Percentiles rank a stretch among this genome's conserved stretches.
Evolutionary conservation across 2,797 vertebrate genomes (phyloP).

Genomic region (Hydrocynus forskahlii): DNA sequence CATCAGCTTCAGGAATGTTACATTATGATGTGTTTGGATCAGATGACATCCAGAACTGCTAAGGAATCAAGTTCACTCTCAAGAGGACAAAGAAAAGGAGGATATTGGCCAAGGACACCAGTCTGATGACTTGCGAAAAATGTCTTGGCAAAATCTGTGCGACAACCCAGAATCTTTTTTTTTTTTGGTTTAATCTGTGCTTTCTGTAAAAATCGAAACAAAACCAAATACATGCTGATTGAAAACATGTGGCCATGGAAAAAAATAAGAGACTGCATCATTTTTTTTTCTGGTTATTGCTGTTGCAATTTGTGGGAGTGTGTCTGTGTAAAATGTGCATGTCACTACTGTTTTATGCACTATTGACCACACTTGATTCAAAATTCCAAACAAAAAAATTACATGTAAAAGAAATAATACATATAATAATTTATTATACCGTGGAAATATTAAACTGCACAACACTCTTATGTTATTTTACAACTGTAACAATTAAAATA

Average conservation of each 20-base stretch:
- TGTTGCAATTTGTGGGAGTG: no score
- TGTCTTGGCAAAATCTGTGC: neutral
- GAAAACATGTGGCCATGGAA: neutral
- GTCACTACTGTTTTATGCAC: no score
- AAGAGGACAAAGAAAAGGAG: neutral
- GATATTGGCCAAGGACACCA: conserved; percentile 4
- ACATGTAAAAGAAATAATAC: no score
- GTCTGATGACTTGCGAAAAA: neutral
- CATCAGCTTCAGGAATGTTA: neutral
- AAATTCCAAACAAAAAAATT: no score
- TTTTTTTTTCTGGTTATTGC: no score
- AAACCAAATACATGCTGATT: neutral
- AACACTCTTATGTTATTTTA: no score
- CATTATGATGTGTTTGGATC: neutral
- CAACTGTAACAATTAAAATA: no score
- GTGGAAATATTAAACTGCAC: no score
- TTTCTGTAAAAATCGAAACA: neutral
- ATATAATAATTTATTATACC: no score
- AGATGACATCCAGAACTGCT: neutral
- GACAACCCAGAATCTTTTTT: neutral
- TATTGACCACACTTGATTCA: no score
- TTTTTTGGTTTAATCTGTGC: neutral
- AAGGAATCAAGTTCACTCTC: neutral
- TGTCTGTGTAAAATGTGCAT: no score
- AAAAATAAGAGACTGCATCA: no score